These are phyloP conservation scores for Psophia crepitans DNA, from an alignment of 2,113 vertebrate genomes.

Conservation along the genomic window DNA sequence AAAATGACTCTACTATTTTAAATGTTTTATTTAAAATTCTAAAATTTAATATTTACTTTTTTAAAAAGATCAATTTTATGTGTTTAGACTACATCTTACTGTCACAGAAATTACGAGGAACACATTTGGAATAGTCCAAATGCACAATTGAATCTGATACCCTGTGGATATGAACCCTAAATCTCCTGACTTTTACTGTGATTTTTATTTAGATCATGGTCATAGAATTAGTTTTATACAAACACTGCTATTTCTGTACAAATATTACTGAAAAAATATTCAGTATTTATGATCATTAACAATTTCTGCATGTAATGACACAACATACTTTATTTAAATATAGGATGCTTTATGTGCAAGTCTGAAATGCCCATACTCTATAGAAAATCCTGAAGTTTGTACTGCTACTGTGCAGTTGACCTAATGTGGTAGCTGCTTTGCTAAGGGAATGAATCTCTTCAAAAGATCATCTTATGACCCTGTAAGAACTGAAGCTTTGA, in stretches of 20 bases:
- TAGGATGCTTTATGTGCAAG: background rate
- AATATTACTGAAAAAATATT: background rate
- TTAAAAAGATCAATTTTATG: background rate
- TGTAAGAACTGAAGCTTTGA: background rate
- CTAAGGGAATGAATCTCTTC: background rate
- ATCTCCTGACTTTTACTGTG: background rate
- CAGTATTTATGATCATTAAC: background rate
- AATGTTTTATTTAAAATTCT: background rate
- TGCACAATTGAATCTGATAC: background rate
- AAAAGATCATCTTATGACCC: background rate
- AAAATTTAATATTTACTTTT: background rate
- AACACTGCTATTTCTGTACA: background rate
- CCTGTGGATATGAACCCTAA: background rate
- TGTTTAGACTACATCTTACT: background rate
- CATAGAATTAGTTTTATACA: background rate
- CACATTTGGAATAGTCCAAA: background rate
- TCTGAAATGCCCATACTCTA: background rate
- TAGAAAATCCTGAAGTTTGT: background rate
- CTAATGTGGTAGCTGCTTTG: background rate
- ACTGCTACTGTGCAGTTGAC: background rate
- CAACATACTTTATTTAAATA: background rate
- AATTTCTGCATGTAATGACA: background rate
- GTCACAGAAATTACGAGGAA: background rate
- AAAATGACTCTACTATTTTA: background rate
- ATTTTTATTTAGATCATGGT: background rate